A percentile compares a stretch with the other conserved stretches of the same genome.
Evolutionary conservation across 2,888 invertebrate species (phyloP).

Genomic region (Clunio marinus): DNA sequence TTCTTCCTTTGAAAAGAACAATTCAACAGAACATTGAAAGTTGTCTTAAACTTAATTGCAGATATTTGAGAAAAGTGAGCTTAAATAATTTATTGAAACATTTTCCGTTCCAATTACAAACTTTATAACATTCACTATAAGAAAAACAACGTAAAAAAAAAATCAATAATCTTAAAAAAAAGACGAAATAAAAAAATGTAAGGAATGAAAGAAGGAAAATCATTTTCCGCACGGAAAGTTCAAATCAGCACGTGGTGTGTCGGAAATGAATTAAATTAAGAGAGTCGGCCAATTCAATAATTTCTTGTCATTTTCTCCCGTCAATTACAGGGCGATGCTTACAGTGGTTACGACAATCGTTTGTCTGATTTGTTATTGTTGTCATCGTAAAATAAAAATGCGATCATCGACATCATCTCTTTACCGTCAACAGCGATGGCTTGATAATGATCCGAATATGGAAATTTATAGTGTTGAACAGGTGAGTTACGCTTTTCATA

Average conservation of each 20-base stretch:
- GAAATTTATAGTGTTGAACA: slow-evolving; percentile 52
- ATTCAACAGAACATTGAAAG: too few relatives aligned
- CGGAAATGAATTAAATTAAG: neutral
- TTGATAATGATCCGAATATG: slow-evolving; percentile 51
- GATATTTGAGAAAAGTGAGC: too few relatives aligned
- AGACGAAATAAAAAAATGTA: neutral
- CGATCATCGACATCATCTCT: slow-evolving; percentile 47
- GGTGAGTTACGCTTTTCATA: slow-evolving; percentile 43
- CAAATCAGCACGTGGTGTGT: neutral
- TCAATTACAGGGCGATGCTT: slow-evolving; percentile 64
- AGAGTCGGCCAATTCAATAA: slow-evolving; percentile 1
- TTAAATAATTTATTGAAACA: neutral
- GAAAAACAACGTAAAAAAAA: neutral
- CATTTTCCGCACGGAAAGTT: neutral
- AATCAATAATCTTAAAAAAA: neutral
- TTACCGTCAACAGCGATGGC: slow-evolving; percentile 50
- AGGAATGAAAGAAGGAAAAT: neutral
- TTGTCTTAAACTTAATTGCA: too few relatives aligned
- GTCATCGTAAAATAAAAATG: slow-evolving; percentile 53
- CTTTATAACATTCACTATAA: neutral
- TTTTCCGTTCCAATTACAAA: neutral
- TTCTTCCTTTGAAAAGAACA: too few relatives aligned
- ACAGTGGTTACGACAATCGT: slow-evolving; percentile 72
- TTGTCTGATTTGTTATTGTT: slow-evolving; percentile 71
- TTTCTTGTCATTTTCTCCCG: neutral